These are phyloP conservation scores for Podilymbus podiceps DNA, from an alignment of 2,113 vertebrate species.

Conservation along the genomic window DNA sequence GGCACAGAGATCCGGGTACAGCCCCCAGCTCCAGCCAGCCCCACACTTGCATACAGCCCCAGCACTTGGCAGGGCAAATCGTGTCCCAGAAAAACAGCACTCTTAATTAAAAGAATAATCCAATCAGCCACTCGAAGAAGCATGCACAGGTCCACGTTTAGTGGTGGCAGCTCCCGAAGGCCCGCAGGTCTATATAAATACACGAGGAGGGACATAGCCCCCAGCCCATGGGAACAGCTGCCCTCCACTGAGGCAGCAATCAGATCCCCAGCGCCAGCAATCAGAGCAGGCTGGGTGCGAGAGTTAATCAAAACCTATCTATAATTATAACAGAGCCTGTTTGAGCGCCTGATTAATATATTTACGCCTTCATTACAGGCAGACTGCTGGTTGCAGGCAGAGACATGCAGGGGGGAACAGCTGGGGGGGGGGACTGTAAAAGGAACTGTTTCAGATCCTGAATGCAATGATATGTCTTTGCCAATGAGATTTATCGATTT, in stretches of 20 bases:
- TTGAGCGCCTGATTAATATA: background rate
- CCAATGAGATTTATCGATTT: background rate
- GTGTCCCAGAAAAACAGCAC: background rate
- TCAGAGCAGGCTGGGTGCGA: background rate
- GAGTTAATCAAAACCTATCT: background rate
- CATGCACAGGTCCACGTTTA: accelerated
- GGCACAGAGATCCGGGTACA: background rate
- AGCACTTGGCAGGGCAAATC: accelerated
- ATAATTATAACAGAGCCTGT: background rate
- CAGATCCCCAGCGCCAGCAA: background rate
- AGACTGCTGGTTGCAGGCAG: background rate
- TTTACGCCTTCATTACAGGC: background rate
- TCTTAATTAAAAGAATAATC: background rate
- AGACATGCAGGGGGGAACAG: accelerated
- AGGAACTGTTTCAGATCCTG: background rate
- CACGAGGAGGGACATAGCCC: background rate
- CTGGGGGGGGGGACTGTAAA: accelerated
- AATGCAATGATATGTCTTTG: background rate
- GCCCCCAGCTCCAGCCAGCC: background rate
- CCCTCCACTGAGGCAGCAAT: background rate
- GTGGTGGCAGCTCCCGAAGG: accelerated
- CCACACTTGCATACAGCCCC: accelerated
- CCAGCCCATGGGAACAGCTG: accelerated
- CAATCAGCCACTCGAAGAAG: background rate
- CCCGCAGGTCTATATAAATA: background rate